Evolutionary conservation across 2,113 vertebrate species (phyloP), one percentile per base, ranked within the genome.

Genomic region (Platichthys stellatus): DNA sequence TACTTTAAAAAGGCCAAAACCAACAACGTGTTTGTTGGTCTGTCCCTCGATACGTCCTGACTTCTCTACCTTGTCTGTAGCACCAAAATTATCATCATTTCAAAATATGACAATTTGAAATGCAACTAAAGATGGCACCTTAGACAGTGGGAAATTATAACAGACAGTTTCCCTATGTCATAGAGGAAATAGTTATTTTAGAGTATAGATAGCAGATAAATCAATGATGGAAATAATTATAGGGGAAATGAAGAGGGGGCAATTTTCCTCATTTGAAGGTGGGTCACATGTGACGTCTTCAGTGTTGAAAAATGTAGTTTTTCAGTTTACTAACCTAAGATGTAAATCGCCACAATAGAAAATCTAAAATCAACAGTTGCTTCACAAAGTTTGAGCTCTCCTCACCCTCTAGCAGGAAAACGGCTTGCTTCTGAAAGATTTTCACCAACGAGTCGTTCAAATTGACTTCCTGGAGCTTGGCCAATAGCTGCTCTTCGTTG

Each of bases 381-480:
- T n/a, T 67, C 28, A 7, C 64, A 6, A 14, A 49, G 23, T n/a
- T 12, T 35, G 47, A 56, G 12, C 43, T 63, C 12, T 0, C 51
- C 93, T 90, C 94, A 98, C 97, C 97, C 95, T 98, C 97, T 90
- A 99, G 94, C 77, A 98, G 95, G 94, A 97, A 94, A 88, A 95
- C 93, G 69, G 96, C 97, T 95, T 99, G 97, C 86, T 97, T 97
- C 91, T 95, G 95, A 92, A 98, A 97, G 93, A 98, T 96, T 92
- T 97, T 97, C 93, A 98, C 95, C 89, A 98, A 90, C 69, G 92
- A 93, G 86, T 97, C 95, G 81, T 97, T 95, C 81, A 97, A 87
- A 74, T 96, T 94, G 60, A 98, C 93, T 92, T 99, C 97, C 85
- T 97, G 97, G 54, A 99, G 96, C 84, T 94, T 97, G 88, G 96